Evolutionary conservation across 2,113 vertebrate species (phyloP).

Genomic region (Thryonomys swinderianus): DNA sequence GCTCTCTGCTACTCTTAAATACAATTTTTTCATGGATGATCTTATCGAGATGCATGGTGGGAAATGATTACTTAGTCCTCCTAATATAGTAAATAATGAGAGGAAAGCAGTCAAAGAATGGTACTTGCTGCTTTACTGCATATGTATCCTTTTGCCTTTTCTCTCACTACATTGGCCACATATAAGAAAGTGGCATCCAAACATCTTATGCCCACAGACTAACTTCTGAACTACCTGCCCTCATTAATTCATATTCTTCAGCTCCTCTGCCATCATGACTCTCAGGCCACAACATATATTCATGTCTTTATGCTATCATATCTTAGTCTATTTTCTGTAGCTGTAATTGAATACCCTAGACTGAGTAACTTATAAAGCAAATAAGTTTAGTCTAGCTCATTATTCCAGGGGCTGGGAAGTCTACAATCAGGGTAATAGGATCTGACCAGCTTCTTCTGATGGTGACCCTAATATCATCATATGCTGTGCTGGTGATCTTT

Average conservation of each 20-base stretch:
- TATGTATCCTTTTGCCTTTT: not conserved
- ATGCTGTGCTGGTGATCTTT: not conserved
- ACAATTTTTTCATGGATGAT: not conserved
- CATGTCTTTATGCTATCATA: not conserved
- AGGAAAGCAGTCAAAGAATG: not conserved
- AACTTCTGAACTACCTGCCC: not conserved
- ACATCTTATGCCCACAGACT: not conserved
- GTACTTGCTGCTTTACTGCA: not conserved
- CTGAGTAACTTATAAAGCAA: not conserved
- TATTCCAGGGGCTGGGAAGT: not conserved
- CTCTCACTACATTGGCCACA: rapidly evolving
- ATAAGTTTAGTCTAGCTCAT: not conserved
- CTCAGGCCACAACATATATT: not conserved
- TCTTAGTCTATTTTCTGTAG: not conserved
- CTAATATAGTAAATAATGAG: not conserved
- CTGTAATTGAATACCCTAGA: not conserved
- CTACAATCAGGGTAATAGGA: not conserved
- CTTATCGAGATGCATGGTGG: not conserved
- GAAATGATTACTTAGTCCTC: not conserved
- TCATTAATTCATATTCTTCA: too few species aligned
- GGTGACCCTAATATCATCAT: not conserved
- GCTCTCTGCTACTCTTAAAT: not conserved
- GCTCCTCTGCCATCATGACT: not conserved
- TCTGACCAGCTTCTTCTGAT: not conserved
- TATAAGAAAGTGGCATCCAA: rapidly evolving